Base-by-base conservation (phyloP, 2,888 invertebrate genomes). In the Sphecodes monilicornis region DNA sequence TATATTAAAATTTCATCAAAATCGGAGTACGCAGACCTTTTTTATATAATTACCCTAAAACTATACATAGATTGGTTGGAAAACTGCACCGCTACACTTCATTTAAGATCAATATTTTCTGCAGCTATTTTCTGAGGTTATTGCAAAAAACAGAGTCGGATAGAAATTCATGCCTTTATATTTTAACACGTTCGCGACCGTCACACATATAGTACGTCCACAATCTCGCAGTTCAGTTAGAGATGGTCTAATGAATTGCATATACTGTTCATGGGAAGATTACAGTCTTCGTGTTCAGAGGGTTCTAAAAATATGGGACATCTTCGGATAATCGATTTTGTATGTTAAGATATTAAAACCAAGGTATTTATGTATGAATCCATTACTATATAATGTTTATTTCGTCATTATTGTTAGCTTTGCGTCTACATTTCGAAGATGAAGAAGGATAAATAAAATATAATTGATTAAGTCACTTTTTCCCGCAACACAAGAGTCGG, bases 301-400 rank as follows among this genome's bases (percentile, higher is more conserved):
- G 32, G 26, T 64, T 32, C 64, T 64, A 64, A 64, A 64, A 64
- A 64, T 64, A 64, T 18, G 18, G 10, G 32, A 64, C 32, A 32
- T 64, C 64, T 64, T 32, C 64, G 64, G 18, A 32, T 64, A 64
- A 64, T 64, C 64, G 64, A 64, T 64, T 8, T 10, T 18, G 18
- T 18, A 32, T 32, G 32, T 64, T 64, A 64, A 32, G 32, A 64
- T 64, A 64, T 32, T 64, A 64, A 64, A 64, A 64, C 32, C 64
- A 32, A 32, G 32, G 18, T 64, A 64, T 64, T 32, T 8, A 32
- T 32, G 26, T 29, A 4, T 60, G 3, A 3, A 32, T 64, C 18
- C 1, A 64, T 8, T 54, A 8, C 8, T n/a, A 54, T 8, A 64
- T 18, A 10, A 18, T 22, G 26, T 26, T 29, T 29, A n/a, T 57